phyloP scores from a whole-genome alignment of 2,797 vertebrate species.

The Sebastes miniatus region DNA sequence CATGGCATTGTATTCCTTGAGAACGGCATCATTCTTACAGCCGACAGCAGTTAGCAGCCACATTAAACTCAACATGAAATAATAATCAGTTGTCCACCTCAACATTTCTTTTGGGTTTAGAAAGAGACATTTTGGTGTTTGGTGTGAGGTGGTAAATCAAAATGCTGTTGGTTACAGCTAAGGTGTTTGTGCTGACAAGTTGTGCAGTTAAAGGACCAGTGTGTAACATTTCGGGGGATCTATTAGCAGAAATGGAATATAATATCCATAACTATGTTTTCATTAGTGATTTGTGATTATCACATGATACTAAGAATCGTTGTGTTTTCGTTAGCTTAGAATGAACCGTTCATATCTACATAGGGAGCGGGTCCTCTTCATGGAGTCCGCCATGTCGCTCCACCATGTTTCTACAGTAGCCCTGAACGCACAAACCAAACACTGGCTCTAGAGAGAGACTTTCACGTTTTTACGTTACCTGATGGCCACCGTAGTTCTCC shows the following conservation, averaged over 20 bases:
- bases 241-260: too few relatives aligned
- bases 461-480: too few relatives aligned
- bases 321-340: too few relatives aligned
- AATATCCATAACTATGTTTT: too few relatives aligned
- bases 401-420: too few relatives aligned
- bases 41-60: not conserved
- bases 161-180: not conserved
- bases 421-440: fast-evolving
- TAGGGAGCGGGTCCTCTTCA: too few relatives aligned
- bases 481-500: fast-evolving
- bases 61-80: not conserved
- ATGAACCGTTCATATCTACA: fast-evolving
- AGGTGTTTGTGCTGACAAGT: not conserved
- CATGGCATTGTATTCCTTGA: not conserved
- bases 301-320: fast-evolving
- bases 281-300: too few relatives aligned
- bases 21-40: not conserved
- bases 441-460: too few relatives aligned
- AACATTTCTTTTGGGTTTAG: not conserved
- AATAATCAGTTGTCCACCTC: not conserved
- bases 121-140: not conserved
- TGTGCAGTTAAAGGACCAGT: not conserved
- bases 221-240: too few relatives aligned
- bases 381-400: too few relatives aligned
- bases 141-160: too few relatives aligned